These are phyloP conservation scores for Heliothis peltigera DNA, from an alignment of 2,888 invertebrate genomes.

Conservation along the genomic window DNA sequence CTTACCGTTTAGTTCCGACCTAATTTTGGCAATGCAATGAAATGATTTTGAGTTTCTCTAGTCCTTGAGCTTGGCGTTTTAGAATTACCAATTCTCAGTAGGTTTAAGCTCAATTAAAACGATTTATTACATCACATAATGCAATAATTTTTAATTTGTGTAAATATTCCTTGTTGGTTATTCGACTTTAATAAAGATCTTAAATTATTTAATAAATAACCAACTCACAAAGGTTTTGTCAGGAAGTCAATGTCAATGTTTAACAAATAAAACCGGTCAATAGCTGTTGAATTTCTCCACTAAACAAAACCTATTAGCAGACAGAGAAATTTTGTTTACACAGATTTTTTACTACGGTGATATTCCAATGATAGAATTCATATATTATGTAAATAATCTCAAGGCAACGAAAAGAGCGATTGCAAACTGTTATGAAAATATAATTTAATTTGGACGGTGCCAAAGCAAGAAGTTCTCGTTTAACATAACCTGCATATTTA, in stretches of 20 bases:
- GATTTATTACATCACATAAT: too few species aligned
- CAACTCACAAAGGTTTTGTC: too few species aligned
- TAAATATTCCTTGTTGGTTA: too few species aligned
- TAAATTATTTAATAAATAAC: too few species aligned
- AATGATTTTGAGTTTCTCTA: too few species aligned
- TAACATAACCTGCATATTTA: too few species aligned
- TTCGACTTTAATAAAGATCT: not conserved
- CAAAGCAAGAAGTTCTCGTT: too few species aligned
- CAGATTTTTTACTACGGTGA: slow-evolving; percentile 38
- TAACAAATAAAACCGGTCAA: not conserved
- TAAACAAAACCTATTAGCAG: not conserved
- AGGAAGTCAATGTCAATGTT: not conserved
- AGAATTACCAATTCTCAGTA: too few species aligned
- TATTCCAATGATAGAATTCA: slow-evolving; percentile 38
- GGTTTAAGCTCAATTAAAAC: too few species aligned
- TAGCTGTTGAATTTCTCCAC: not conserved
- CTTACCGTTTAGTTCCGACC: slow-evolving; percentile 6
- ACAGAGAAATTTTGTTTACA: slow-evolving; percentile 26
- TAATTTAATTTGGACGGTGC: not conserved
- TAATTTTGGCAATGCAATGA: not conserved
- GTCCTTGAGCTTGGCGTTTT: too few species aligned
- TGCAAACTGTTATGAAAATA: not conserved
- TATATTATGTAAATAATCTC: slow-evolving; percentile 41
- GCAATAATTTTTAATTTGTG: too few species aligned
- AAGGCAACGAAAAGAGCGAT: slow-evolving; percentile 43